Evolutionary conservation across 2,888 invertebrate genomes (phyloP).

Genomic region (Tetranychus truncatus): DNA sequence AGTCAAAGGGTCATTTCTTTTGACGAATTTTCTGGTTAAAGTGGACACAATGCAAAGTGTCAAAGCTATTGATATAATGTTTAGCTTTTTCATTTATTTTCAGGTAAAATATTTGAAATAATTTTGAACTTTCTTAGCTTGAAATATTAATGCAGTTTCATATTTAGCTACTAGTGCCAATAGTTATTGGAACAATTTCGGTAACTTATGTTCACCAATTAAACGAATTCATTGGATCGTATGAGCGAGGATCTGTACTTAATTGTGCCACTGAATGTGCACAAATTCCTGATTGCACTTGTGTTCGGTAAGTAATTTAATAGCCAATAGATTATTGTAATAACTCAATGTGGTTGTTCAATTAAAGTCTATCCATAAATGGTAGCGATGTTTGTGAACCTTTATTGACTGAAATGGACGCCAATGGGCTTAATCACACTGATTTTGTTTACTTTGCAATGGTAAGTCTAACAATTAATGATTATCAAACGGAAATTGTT

Average conservation of each 20-base stretch:
- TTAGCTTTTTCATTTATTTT: neutral
- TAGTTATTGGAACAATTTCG: neutral
- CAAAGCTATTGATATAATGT: no score
- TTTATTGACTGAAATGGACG: constrained; percentile 20
- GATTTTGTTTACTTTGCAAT: constrained; percentile 25
- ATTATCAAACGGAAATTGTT: neutral
- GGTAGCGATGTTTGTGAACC: constrained; percentile 20
- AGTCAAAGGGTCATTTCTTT: neutral
- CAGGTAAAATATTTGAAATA: neutral
- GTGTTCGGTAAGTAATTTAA: constrained; percentile 11
- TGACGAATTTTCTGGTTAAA: neutral
- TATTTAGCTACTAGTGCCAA: neutral
- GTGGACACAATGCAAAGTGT: neutral
- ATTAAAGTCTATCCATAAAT: constrained; percentile 2
- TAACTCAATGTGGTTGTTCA: neutral
- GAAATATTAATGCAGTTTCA: neutral
- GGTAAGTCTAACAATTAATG: constrained; percentile 16
- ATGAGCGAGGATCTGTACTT: neutral
- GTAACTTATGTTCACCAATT: neutral
- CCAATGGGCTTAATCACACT: constrained; percentile 21
- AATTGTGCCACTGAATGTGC: constrained; percentile 10
- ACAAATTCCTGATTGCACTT: constrained; percentile 11
- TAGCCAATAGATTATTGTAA: neutral
- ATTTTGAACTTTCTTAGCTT: neutral
- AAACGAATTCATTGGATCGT: neutral